Evolutionary conservation across 2,888 invertebrate genomes (phyloP), one percentile per base, ranked within the genome.

Genomic region (Masnerella sp.): DNA sequence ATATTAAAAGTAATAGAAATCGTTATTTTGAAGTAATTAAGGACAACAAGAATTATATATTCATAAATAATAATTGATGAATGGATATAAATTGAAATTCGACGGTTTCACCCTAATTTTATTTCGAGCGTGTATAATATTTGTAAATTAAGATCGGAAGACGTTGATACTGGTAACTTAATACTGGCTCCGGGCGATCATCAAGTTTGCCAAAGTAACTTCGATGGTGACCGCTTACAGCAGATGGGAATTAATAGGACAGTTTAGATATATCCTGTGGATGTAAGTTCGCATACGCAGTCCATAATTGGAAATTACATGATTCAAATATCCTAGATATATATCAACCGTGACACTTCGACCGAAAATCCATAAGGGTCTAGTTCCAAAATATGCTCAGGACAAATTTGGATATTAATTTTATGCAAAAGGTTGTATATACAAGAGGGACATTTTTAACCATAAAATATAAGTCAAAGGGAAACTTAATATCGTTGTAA

Each of bases 191-290:
- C 14, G 22, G 28, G 49, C 58, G 51, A 51, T 67, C 34, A 67
- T 65, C 40, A 47, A 58, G 51, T 67, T 67, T 42, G 12, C 18
- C 42, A 51, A 51, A 51, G 56, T 67, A 58, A 67, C 67, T 58
- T 51, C 17, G 34, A 58, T 34, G 40, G 28, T 51, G 67, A 67
- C 67, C 51, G 42, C 47, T 58, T 58, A 67, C 49, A 58, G 49
- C 56, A 58, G 67, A 51, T 67, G 58, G 8, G 51, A 67, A 58
- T 58, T 67, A 58, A 67, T 67, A 40, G 58, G 34, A 49, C 49
- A 67, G 52, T 47, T 65, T 58, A 67, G 42, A 43, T 28, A 22
- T 52, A 32, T 20, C 43, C n/a, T 12, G 40, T 30, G 32, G 3
- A 25, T 42, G 22, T 22, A 9, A 5, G 11, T 9, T 30, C 20